Percentiles rank a stretch among this genome's conserved stretches.
These are phyloP conservation scores for Ganaspis brasiliensis DNA, from an alignment of 2,888 invertebrate genomes.

Conservation along the genomic window DNA sequence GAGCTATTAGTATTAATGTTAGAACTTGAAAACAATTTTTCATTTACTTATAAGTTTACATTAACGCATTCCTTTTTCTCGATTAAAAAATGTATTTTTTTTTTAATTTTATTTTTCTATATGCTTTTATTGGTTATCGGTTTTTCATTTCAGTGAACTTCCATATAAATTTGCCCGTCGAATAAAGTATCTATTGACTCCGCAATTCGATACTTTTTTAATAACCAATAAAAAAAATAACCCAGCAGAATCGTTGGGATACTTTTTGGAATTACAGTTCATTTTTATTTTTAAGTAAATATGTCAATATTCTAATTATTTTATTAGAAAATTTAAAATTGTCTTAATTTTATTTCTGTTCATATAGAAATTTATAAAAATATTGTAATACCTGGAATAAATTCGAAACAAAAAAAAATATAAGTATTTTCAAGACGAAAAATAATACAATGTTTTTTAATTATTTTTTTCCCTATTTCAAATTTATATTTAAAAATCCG, in stretches of 20 bases:
- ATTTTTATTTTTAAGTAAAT: neutral
- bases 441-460: too few species aligned
- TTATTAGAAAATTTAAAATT: neutral
- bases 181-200: constrained; percentile 35
- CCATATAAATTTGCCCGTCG: constrained; percentile 29
- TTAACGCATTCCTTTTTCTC: constrained; percentile 1
- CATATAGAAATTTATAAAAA: too few species aligned
- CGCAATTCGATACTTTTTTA: constrained; percentile 18
- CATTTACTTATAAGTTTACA: neutral
- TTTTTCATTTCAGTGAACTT: constrained; percentile 40
- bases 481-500: too few species aligned
- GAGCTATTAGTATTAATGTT: neutral
- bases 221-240: too few species aligned
- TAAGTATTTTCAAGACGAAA: too few species aligned
- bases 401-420: too few species aligned
- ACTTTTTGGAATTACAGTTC: neutral
- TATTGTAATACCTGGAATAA: too few species aligned
- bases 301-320: too few species aligned
- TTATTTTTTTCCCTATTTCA: too few species aligned
- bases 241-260: too few species aligned
- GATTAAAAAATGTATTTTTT: constrained; percentile 3
- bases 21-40: neutral
- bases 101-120: constrained; percentile 11
- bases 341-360: too few species aligned
- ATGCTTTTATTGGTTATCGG: constrained; percentile 33